Conservation (phyloP, 37 sponge, comb jelly and placozoan species). For the Axinella damicornis region DNA sequence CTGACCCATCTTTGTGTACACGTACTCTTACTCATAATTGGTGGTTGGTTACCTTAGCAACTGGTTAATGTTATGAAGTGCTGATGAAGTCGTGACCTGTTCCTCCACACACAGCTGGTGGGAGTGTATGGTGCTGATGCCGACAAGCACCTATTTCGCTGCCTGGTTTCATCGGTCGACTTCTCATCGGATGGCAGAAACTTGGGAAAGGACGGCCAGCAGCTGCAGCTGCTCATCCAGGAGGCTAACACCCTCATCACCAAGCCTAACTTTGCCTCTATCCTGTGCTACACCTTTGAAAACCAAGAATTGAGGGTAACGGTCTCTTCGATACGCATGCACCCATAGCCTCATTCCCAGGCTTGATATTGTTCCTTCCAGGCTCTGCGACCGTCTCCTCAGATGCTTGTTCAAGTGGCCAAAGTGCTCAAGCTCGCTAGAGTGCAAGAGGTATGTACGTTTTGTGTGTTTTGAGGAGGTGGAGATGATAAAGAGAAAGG, state of each 20-base stretch:
- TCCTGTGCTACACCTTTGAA: constrained; percentile 90
- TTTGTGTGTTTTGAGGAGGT: constrained; percentile 1
- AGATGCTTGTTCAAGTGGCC: constrained; percentile 65
- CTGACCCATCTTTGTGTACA: no score
- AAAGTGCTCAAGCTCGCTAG: constrained; percentile 66
- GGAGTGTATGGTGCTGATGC: constrained; percentile 89
- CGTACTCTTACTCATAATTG: no score
- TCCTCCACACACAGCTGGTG: constrained; percentile 80
- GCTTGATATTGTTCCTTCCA: constrained; percentile 12
- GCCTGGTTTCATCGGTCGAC: constrained; percentile 85
- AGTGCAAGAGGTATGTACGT: constrained; percentile 85
- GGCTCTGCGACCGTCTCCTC: constrained; percentile 58
- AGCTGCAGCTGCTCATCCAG: constrained; percentile 85
- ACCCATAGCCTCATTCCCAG: no score
- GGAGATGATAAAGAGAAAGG: no score
- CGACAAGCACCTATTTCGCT: constrained; percentile 86
- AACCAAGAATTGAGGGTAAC: constrained; percentile 75
- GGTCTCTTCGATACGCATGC: no score
- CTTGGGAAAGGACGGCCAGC: constrained; percentile 81
- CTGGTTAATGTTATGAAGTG: no score
- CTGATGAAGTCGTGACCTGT: no score
- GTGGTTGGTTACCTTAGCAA: no score
- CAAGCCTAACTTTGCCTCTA: constrained; percentile 88
- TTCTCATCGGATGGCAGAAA: constrained; percentile 80
- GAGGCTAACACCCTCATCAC: constrained; percentile 77